Evolutionary conservation across 2,113 vertebrate species (phyloP), one percentile per base, ranked within the genome.

Genomic region (Brachypteracias leptosomus): DNA sequence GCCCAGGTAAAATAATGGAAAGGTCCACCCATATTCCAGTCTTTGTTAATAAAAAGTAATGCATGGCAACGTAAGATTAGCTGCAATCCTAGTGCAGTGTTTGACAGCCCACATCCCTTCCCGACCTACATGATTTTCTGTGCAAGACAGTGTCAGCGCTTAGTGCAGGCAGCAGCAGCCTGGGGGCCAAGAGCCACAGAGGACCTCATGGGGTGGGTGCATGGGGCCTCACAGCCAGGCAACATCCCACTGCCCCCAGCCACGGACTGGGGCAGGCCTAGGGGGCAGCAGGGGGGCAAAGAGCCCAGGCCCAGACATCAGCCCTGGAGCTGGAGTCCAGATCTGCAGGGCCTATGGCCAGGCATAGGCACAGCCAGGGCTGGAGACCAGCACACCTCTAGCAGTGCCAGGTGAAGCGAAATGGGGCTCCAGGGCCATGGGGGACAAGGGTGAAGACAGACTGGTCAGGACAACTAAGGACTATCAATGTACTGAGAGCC

Each of bases 301-400:
- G 63, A 77, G 40, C 28, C 59, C 55, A 36, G 33, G 21, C 2
- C 29, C 8, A 44, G 73, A 5, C 28, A 35, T 9, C 46, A 49
- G 62, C 72, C 46, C 26, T 12, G 11, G 26, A 12, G 46, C 0
- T 0, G 0, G 31, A 21, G 33, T 5, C 9, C 1, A 2, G 36
- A 13, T 22, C 2, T 2, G 36, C 51, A 68, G 20, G 20, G 31
- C 61, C 38, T n/a, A 11, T 11, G 31, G 42, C 25, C 44, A 36
- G 49, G 51, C 1, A 2, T 2, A 67, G 59, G 40, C 35, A 31
- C 25, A 49, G 40, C 33, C 1, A 1, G 40, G 18, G 25, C 52
- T 61, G 58, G 33, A 71, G 36, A 36, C 35, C 31, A 73, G 44
- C 67, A 46, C 54, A 12, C 16, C 20, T 33, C 74, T 18, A 29